These are phyloP conservation scores for Neofelis nebulosa DNA, from an alignment of 2,113 vertebrate species.

Conservation along the genomic window DNA sequence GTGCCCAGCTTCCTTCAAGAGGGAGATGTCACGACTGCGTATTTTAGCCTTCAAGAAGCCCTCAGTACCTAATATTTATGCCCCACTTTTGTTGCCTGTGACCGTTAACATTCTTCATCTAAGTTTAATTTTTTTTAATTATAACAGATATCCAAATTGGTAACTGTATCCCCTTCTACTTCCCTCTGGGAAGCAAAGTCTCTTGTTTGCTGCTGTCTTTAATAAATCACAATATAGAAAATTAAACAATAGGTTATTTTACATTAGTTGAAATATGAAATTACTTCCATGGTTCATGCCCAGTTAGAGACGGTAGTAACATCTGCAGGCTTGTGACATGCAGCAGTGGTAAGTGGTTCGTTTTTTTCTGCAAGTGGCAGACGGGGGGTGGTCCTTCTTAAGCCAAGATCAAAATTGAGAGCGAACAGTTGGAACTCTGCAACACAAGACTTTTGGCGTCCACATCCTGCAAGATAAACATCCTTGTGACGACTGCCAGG, in stretches of 20 bases:
- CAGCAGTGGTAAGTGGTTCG: conserved; percentile 1
- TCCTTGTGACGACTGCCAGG: neutral
- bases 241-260: conserved; percentile 41
- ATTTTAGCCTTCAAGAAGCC: conserved; percentile 49
- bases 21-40: conserved; percentile 14
- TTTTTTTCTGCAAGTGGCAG: conserved; percentile 71
- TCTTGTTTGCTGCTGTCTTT: conserved; percentile 29
- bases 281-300: conserved; percentile 59
- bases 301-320: conserved; percentile 46
- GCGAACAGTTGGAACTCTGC: conserved; percentile 72
- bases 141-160: neutral
- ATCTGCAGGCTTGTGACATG: conserved; percentile 39
- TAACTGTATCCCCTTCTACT: neutral
- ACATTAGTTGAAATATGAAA: conserved; percentile 42
- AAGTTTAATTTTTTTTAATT: neutral
- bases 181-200: neutral
- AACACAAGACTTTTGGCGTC: conserved; percentile 8
- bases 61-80: neutral
- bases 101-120: neutral
- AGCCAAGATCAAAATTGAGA: conserved; percentile 80
- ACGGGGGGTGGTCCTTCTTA: conserved; percentile 48
- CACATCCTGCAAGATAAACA: neutral
- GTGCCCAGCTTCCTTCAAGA: conserved; percentile 44
- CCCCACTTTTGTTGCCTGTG: neutral
- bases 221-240: neutral